Percentiles rank a stretch among this genome's conserved stretches.
Conservation (phyloP, 2,797 vertebrate species). For the Tokudaia tokunoshimensis region DNA sequence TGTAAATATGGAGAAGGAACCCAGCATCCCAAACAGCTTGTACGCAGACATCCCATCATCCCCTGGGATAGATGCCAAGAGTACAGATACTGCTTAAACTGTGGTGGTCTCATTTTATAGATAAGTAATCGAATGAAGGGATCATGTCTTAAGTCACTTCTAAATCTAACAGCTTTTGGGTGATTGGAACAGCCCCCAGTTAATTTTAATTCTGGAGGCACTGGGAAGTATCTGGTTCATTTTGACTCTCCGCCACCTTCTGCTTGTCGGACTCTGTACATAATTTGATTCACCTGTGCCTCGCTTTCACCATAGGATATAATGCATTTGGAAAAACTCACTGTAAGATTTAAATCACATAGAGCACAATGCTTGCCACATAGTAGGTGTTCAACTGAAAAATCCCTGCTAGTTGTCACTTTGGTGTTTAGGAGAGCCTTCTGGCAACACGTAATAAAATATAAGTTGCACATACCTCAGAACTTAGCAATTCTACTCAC, state of each 20-base stretch:
- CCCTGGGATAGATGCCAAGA: background rate
- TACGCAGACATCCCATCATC: background rate
- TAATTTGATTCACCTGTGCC: background rate
- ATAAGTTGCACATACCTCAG: background rate
- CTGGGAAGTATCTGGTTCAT: background rate
- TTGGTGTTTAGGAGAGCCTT: background rate
- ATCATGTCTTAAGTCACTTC: background rate
- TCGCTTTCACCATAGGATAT: background rate
- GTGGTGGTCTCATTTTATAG: conserved; percentile 15
- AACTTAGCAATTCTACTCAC: background rate
- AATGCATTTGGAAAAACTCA: background rate
- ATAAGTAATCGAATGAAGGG: background rate
- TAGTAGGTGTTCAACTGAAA: background rate
- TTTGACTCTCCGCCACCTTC: conserved; percentile 1
- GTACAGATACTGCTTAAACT: background rate
- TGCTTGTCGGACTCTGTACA: background rate
- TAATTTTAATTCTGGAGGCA: conserved; percentile 20
- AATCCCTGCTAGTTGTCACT: background rate
- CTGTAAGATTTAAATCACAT: background rate
- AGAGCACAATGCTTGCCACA: background rate
- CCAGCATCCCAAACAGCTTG: background rate
- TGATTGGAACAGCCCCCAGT: background rate
- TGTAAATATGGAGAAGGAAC: background rate
- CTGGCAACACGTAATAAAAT: conserved; percentile 22
- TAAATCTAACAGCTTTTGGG: conserved; percentile 17